Percentiles rank a stretch among this genome's conserved stretches.
These are phyloP conservation scores for Laticauda laticaudata DNA, from an alignment of 2,113 vertebrate species.

Conservation along the genomic window DNA sequence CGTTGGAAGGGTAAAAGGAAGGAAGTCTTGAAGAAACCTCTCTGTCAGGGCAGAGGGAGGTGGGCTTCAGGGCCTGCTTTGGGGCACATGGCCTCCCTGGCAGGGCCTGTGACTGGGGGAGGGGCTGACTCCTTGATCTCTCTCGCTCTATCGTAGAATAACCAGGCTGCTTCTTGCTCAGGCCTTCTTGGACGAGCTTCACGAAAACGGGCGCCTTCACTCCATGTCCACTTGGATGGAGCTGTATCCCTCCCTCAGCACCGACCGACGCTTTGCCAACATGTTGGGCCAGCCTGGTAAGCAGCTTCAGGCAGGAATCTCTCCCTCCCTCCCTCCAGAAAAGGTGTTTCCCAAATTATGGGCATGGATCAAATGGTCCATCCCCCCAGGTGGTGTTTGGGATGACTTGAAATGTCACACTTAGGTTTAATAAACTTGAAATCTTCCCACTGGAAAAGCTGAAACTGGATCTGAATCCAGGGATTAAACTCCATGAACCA, in stretches of 20 bases:
- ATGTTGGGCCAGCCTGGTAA: conserved; percentile 78
- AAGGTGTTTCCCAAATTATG: neutral
- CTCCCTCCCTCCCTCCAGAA: neutral
- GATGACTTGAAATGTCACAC: neutral
- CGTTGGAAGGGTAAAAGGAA: neutral
- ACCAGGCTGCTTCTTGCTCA: conserved; percentile 56
- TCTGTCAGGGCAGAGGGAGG: neutral
- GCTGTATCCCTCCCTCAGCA: conserved; percentile 73
- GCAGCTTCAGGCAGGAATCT: conserved; percentile 41
- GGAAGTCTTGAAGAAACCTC: neutral
- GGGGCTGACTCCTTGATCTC: conserved; percentile 40
- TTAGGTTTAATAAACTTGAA: neutral
- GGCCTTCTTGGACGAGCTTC: conserved; percentile 76
- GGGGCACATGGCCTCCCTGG: neutral
- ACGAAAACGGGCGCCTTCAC: conserved; percentile 73
- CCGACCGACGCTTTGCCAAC: conserved; percentile 73
- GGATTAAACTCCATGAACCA: neutral
- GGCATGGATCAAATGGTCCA: neutral
- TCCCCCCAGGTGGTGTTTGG: neutral
- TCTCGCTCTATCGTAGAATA: conserved; percentile 45
- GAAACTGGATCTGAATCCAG: too few species aligned
- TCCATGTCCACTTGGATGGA: conserved; percentile 79
- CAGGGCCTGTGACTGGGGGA: neutral
- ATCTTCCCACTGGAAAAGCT: neutral
- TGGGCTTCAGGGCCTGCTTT: neutral